Evolutionary conservation across 23 tunicate species (phyloP), one percentile per base, ranked within the genome.

Genomic region (Trididemnum clinides): DNA sequence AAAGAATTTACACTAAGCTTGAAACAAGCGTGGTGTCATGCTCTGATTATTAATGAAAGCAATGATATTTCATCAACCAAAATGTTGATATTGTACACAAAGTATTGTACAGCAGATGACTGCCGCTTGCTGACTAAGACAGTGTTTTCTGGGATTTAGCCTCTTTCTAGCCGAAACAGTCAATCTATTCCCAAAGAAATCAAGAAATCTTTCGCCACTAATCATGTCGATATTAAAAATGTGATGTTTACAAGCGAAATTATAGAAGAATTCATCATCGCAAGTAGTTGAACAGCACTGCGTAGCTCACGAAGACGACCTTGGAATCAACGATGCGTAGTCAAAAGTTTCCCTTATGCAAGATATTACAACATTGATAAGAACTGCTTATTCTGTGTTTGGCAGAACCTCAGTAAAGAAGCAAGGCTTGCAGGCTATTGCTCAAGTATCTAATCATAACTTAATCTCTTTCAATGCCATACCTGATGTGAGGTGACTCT

Each of bases 281-380:
- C 71, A 78, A 51, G 21, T 78, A 54, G 71, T 78, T 78, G 83
- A 78, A 78, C 83, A 78, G 83, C 83, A 50, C 33, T 78, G 83
- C 83, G 83, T 78, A 78, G 83, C 83, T 78, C 83, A 78, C 71
- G 33, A 33, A 78, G 71, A 78, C 25, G 83, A 78, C 83, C 69
- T 78, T 71, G 82, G 82, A 76, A 76, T 76, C 82, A 33, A 78
- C 83, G 71, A 78, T 26, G 83, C 70, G 33, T 54, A 71, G 83
- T 78, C 83, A 7, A 19, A 50, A 78, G 83, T 78, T 2, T 78
- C 83, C n/a, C 83, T 78, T 78, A 78, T 78, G 69, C 70, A 78
- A 7, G 83, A 78, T 71, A 78, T 78, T 78, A 32, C 51, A 78
- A 78, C 83, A 26, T 78, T 78, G 71, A 71, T 50, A 78, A 78